These are phyloP conservation scores for Siniperca undulata DNA, from an alignment of 2,797 vertebrate genomes.

Conservation along the genomic window DNA sequence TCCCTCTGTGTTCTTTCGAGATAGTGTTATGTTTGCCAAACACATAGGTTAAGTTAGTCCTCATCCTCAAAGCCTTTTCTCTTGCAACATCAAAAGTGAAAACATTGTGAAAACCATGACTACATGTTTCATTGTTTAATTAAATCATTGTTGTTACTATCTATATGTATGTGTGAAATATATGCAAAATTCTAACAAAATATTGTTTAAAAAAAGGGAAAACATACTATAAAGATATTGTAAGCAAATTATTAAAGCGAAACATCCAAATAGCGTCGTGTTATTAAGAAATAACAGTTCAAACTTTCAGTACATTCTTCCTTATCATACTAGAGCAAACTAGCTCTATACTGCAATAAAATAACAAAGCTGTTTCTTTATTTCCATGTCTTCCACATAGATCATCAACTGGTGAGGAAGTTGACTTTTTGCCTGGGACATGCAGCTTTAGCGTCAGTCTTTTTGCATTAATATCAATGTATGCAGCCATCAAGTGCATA, in stretches of 20 bases:
- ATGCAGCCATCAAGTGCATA: background rate
- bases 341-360: background rate
- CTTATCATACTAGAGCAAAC: background rate
- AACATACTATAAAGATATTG: background rate
- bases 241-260: background rate
- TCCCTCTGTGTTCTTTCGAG: conserved; percentile 13
- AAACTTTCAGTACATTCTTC: too few species aligned
- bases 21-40: too few species aligned
- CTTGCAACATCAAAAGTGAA: background rate
- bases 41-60: background rate
- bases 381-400: background rate
- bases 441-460: background rate
- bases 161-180: too few species aligned
- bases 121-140: too few species aligned
- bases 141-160: too few species aligned
- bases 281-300: background rate
- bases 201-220: background rate
- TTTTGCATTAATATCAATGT: background rate
- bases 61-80: background rate
- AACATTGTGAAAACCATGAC: background rate
- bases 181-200: too few species aligned
- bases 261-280: background rate
- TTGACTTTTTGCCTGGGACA: background rate
- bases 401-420: background rate
- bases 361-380: background rate